Conservation (phyloP, 1,140 invertebrate genomes). For the Heliothis subflexa region DNA sequence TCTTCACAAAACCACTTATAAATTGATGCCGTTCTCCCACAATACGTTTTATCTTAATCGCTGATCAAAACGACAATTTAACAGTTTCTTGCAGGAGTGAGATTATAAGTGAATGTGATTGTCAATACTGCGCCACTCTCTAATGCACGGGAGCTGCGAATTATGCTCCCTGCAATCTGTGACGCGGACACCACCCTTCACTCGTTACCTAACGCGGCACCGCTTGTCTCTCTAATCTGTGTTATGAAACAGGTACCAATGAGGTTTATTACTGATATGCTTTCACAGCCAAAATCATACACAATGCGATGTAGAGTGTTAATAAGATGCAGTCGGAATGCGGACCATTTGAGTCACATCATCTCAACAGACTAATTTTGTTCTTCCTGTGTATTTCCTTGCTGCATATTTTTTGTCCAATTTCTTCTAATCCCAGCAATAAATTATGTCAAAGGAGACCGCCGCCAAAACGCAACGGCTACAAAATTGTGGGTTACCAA, state of each 20-base stretch:
- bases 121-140: not conserved
- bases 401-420: conserved; percentile 36
- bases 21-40: conserved; percentile 40
- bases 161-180: not conserved
- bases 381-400: not conserved
- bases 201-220: not conserved
- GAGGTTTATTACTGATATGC: not conserved
- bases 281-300: not conserved
- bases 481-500: conserved; percentile 32
- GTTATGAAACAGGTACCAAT: not conserved
- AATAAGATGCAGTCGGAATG: not conserved
- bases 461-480: conserved; percentile 1
- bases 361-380: not conserved
- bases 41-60: conserved; percentile 43
- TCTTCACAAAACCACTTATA: conserved; percentile 41
- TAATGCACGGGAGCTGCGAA: not conserved
- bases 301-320: not conserved
- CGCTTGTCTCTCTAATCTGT: not conserved
- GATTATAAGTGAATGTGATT: conserved; percentile 35
- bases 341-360: not conserved
- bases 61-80: conserved; percentile 47
- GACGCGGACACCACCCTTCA: not conserved
- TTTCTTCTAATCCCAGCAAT: conserved; percentile 40
- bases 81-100: conserved; percentile 36
- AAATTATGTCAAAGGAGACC: conserved; percentile 26